Conservation (phyloP, 2,888 invertebrate species). For the Drosophila multiciliata region DNA sequence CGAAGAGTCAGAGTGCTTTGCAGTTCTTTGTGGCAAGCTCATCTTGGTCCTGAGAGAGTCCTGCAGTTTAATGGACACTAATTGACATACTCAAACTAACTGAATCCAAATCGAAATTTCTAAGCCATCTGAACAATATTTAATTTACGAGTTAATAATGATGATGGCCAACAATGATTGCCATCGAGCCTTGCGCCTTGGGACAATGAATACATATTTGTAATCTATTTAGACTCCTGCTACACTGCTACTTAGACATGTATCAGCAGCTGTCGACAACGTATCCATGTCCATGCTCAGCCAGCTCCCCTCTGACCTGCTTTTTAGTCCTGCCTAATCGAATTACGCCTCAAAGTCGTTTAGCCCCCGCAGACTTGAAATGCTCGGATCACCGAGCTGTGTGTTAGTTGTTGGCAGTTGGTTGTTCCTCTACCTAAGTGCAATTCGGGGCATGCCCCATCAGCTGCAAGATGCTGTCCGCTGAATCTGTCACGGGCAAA, state of each 20-base stretch:
- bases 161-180: not conserved
- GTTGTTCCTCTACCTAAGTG: slow-evolving; percentile 24
- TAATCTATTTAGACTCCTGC: slow-evolving; percentile 66
- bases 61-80: slow-evolving; percentile 63
- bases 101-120: slow-evolving; percentile 49
- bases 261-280: slow-evolving; percentile 49
- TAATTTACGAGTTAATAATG: slow-evolving; percentile 35
- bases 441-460: slow-evolving; percentile 41
- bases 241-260: slow-evolving; percentile 41
- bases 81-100: slow-evolving; percentile 50
- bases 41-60: not conserved
- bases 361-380: slow-evolving; percentile 2
- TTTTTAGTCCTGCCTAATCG: slow-evolving; percentile 40
- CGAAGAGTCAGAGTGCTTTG: not conserved
- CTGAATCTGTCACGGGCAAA: slow-evolving; percentile 25
- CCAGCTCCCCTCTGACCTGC: not conserved
- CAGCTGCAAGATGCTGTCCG: slow-evolving; percentile 16
- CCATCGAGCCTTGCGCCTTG: slow-evolving; percentile 2
- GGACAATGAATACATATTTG: slow-evolving; percentile 61
- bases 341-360: slow-evolving; percentile 50
- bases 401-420: slow-evolving; percentile 14
- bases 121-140: slow-evolving; percentile 49
- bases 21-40: not conserved
- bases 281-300: not conserved
- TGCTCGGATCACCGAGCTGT: not conserved